Percentiles rank a stretch among this genome's conserved stretches.
These are phyloP conservation scores for Albula goreensis DNA, from an alignment of 2,113 vertebrate genomes.

Conservation along the genomic window DNA sequence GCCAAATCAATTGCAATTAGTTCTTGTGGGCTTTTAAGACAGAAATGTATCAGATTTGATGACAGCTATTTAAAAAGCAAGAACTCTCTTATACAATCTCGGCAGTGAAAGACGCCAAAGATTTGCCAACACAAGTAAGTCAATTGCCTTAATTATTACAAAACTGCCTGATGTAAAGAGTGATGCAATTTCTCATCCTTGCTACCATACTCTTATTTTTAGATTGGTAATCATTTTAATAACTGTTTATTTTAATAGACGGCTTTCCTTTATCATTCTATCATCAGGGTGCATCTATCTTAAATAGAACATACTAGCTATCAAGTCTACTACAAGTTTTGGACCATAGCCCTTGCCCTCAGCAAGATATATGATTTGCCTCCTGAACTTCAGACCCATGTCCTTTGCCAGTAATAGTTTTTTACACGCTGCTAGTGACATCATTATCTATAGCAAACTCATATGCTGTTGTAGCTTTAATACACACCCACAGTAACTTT, in stretches of 20 bases:
- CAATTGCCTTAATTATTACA: neutral
- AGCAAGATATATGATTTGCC: neutral
- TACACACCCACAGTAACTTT: neutral
- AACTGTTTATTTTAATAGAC: neutral
- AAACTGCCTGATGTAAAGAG: neutral
- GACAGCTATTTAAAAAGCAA: constrained; percentile 29
- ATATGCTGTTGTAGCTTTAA: neutral
- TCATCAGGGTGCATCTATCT: neutral
- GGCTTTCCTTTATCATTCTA: neutral
- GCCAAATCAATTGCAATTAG: constrained; percentile 40
- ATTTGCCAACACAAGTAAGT: constrained; percentile 13
- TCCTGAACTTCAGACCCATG: neutral
- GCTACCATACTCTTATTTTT: neutral
- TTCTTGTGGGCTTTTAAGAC: constrained; percentile 22
- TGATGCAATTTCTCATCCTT: neutral
- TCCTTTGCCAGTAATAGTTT: neutral
- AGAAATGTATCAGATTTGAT: constrained; percentile 32
- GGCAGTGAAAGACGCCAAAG: constrained; percentile 1
- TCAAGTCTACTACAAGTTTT: neutral
- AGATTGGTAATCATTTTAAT: neutral
- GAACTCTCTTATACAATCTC: constrained; percentile 21
- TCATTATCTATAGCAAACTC: neutral
- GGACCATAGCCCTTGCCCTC: neutral
- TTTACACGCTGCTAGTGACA: neutral
- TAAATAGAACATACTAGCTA: neutral